Conservation (phyloP, 2,113 vertebrate species). For the Carassius carassius region DNA sequence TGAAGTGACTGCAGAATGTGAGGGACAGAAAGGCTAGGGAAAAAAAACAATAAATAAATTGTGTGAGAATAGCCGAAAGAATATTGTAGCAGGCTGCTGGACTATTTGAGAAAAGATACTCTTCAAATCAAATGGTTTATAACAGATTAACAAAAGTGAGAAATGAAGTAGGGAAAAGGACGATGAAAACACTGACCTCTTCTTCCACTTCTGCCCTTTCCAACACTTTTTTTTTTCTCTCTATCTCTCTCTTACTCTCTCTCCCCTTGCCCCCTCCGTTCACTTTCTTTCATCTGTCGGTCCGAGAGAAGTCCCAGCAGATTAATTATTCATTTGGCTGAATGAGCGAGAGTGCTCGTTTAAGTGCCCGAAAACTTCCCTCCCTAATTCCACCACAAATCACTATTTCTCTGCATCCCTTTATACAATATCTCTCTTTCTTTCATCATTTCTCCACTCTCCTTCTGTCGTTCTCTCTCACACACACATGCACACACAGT, state of each 20-base stretch:
- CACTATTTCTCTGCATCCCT: slow-evolving; percentile 44
- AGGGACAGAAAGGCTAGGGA: slow-evolving; percentile 27
- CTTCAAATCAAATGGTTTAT: not conserved
- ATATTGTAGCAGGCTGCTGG: slow-evolving; percentile 28
- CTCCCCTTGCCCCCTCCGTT: slow-evolving; percentile 19
- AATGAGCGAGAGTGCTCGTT: slow-evolving; percentile 45
- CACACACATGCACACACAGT: slow-evolving; percentile 52
- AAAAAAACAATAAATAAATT: slow-evolving; percentile 46
- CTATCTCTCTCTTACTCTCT: slow-evolving; percentile 54
- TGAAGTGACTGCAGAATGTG: not conserved
- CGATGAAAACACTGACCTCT: slow-evolving; percentile 21
- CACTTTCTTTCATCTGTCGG: slow-evolving; percentile 43
- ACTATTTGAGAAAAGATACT: not conserved
- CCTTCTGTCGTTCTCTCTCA: slow-evolving; percentile 31
- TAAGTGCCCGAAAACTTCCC: slow-evolving; percentile 52
- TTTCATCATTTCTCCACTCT: slow-evolving; percentile 29
- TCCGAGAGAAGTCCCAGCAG: slow-evolving; percentile 38
- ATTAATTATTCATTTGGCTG: slow-evolving; percentile 54
- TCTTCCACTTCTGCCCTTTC: slow-evolving; percentile 12
- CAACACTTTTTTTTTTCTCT: slow-evolving; percentile 44
- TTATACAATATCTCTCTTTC: slow-evolving; percentile 37
- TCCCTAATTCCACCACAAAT: slow-evolving; percentile 53
- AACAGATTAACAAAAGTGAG: not conserved
- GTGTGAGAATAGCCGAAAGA: slow-evolving; percentile 15
- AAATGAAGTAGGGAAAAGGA: slow-evolving; percentile 23